Percentiles rank a stretch among this genome's conserved stretches.
Evolutionary conservation across 1,140 invertebrate species (phyloP).

Genomic region (Bactericera cockerelli): DNA sequence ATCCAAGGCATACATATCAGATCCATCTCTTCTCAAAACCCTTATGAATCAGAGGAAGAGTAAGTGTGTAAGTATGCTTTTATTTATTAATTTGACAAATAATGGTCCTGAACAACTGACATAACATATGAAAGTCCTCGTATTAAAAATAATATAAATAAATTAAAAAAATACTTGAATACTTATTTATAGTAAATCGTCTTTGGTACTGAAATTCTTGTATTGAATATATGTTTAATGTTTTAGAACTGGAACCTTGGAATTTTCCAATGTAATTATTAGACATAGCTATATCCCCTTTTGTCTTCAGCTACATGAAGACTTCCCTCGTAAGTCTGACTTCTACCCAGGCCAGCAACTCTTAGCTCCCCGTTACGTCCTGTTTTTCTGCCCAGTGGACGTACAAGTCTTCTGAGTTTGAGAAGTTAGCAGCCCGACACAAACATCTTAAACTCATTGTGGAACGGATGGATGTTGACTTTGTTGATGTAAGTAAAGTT

Average conservation of each 20-base stretch:
- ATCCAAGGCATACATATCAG: slow-evolving; percentile 44
- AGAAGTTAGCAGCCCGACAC: slow-evolving; percentile 25
- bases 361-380: slow-evolving; percentile 46
- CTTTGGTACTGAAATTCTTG: no score
- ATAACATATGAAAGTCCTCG: no score
- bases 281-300: no score
- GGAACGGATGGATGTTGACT: slow-evolving; percentile 39
- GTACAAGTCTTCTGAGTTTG: slow-evolving; percentile 37
- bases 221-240: no score
- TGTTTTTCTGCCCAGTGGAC: slow-evolving; percentile 66
- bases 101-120: no score
- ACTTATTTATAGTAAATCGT: no score
- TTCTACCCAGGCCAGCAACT: slow-evolving; percentile 64
- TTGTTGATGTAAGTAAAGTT: not conserved
- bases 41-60: not conserved
- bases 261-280: no score
- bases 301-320: slow-evolving; percentile 20
- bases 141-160: no score
- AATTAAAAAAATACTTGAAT: no score
- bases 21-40: slow-evolving; percentile 30
- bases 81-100: no score
- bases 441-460: slow-evolving; percentile 26
- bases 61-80: not conserved
- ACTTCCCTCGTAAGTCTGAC: slow-evolving; percentile 42
- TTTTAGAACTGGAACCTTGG: no score